phyloP scores from a whole-genome alignment of 2,797 vertebrate genomes.

The Coccyzus lansbergi region DNA sequence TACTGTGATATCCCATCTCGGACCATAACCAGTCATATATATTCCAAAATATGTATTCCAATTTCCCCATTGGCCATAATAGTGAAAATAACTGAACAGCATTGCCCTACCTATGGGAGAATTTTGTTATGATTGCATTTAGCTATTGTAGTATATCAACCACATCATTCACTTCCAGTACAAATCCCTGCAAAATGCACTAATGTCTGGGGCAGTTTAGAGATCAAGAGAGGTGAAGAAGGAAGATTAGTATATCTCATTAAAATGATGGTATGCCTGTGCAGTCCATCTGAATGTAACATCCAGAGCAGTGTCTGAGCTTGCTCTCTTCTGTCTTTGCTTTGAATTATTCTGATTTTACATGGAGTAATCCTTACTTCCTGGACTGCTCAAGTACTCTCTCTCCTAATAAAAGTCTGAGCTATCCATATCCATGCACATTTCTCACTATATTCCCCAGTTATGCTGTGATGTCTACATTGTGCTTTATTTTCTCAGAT shows the following conservation, averaged over 20 bases:
- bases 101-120: neutral
- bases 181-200: neutral
- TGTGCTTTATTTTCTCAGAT: neutral
- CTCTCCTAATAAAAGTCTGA: neutral
- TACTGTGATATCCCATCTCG: slow-evolving; percentile 3
- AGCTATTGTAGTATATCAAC: slow-evolving; percentile 7
- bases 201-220: slow-evolving; percentile 1
- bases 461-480: neutral
- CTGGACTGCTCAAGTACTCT: neutral
- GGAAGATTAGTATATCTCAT: slow-evolving; percentile 6
- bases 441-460: neutral
- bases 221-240: neutral
- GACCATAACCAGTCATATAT: neutral
- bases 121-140: neutral
- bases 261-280: neutral
- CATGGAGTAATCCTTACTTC: neutral
- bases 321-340: neutral
- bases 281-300: neutral
- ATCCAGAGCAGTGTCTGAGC: neutral
- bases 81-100: slow-evolving; percentile 25
- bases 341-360: neutral
- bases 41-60: neutral
- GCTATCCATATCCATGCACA: neutral
- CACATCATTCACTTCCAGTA: neutral
- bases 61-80: slow-evolving; percentile 21